Evolutionary conservation across 1,140 invertebrate genomes (phyloP), one percentile per base, ranked within the genome.

Genomic region (Leptopilina clavipes): DNA sequence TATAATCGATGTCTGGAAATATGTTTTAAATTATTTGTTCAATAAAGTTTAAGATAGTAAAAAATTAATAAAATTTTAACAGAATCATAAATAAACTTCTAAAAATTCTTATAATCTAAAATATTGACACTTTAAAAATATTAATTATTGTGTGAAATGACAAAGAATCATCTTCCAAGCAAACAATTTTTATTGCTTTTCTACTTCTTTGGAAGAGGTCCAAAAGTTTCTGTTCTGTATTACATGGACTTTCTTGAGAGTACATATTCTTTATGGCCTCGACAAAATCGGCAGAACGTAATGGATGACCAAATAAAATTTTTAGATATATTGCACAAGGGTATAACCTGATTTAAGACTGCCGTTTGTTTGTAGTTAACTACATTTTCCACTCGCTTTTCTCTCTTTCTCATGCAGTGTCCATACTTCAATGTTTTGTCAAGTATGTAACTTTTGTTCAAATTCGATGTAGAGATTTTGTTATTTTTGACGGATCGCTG

Each of bases 281-380:
- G 56, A 59, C 56, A 59, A 59, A 59, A 59, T 59, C 56, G 56
- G 56, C 56, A 59, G 56, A 1, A 11, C 12, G 18, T 31, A 25
- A 59, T 59, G 18, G 12, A 59, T 25, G 56, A 14, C 9, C 9
- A 59, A 14, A 59, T 59, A 31, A 59, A 59, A 59, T 12, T 31
- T 25, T 31, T 12, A 25, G 56, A 59, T 25, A 25, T 59, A 22
- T 59, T 25, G 56, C 11, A 12, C 9, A 12, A 12, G 1, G 19
- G 22, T 25, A 19, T 19, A 59, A 59, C 9, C 10, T 14, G 19
- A 10, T 59, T 25, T n/a, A 14, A 12, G 12, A 22, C 9, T 56
- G 18, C 19, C 11, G 54, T 56, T 11, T 56, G 48, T 54, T n/a
- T 54, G 6, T 18, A 18, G 48, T n/a, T 17, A 54, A 54, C 12